A percentile compares a stretch with the other conserved stretches of the same genome.
phyloP scores from a whole-genome alignment of 2,888 invertebrate species.

The Scaptomyza reducta region DNA sequence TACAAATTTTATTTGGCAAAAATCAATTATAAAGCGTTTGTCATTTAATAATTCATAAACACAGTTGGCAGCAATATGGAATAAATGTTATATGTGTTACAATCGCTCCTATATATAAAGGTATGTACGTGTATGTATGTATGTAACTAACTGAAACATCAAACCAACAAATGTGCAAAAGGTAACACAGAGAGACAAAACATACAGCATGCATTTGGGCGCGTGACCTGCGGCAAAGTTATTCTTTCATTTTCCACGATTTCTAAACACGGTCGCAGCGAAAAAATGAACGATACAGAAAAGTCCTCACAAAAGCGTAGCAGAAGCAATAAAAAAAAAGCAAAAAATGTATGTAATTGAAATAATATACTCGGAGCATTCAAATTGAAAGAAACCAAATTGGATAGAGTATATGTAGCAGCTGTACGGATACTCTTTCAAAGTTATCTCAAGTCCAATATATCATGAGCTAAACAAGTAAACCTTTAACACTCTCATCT shows the following conservation, averaged over 20 bases:
- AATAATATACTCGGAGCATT: conserved; percentile 36
- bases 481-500: conserved; percentile 1
- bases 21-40: conserved; percentile 66
- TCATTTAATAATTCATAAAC: conserved; percentile 51
- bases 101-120: conserved; percentile 5
- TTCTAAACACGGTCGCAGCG: conserved; percentile 72
- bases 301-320: conserved; percentile 15
- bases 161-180: conserved; percentile 35
- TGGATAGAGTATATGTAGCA: conserved; percentile 7
- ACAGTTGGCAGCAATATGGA: conserved; percentile 29
- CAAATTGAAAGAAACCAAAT: conserved; percentile 12
- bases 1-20: conserved; percentile 47
- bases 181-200: conserved; percentile 49
- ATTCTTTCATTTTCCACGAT: conserved; percentile 82
- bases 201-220: conserved; percentile 44
- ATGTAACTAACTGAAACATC: conserved; percentile 37
- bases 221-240: conserved; percentile 82
- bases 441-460: not conserved
- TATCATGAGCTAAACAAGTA: not conserved
- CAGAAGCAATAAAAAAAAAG: conserved; percentile 5
- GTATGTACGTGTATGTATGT: conserved; percentile 1
- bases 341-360: conserved; percentile 33
- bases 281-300: conserved; percentile 21
- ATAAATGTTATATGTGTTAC: conserved; percentile 18
- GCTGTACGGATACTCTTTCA: not conserved